phyloP scores from a whole-genome alignment of 2,113 vertebrate genomes.

The Donacobius atricapilla region DNA sequence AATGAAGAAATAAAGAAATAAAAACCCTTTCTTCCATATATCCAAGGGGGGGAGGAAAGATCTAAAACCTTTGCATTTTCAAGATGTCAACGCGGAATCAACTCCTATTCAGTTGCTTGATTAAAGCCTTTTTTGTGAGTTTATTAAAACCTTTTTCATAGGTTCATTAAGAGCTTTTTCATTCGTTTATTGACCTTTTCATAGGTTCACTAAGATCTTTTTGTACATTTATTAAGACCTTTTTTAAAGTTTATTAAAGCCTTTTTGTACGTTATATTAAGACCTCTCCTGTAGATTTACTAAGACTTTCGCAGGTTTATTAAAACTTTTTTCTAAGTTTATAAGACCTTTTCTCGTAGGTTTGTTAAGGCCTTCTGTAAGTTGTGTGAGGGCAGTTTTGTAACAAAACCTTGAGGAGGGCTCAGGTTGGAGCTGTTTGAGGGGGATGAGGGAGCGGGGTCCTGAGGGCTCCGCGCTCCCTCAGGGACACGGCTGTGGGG shows the following conservation, averaged over 20 bases:
- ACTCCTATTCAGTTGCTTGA: background rate
- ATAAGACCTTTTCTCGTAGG: background rate
- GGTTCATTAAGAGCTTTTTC: background rate
- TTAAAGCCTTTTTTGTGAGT: background rate
- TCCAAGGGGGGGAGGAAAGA: too few relatives aligned
- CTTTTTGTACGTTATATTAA: background rate
- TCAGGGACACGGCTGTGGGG: background rate
- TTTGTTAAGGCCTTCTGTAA: background rate
- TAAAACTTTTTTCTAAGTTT: background rate
- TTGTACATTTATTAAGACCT: background rate
- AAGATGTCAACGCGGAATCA: accelerated
- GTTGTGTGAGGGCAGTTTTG: background rate
- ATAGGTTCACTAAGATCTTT: background rate
- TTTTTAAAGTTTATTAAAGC: background rate
- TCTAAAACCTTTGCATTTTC: background rate
- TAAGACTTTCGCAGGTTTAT: background rate
- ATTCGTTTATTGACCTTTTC: background rate
- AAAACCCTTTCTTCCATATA: background rate
- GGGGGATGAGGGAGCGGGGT: background rate
- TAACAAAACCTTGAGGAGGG: background rate
- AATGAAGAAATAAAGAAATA: background rate
- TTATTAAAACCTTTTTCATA: background rate
- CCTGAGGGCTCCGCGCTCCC: background rate
- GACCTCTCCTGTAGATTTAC: background rate
- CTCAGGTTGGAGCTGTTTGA: background rate